Evolutionary conservation across 2,113 vertebrate species (phyloP), one percentile per base, ranked within the genome.

Genomic region (Charadrius vociferus): DNA sequence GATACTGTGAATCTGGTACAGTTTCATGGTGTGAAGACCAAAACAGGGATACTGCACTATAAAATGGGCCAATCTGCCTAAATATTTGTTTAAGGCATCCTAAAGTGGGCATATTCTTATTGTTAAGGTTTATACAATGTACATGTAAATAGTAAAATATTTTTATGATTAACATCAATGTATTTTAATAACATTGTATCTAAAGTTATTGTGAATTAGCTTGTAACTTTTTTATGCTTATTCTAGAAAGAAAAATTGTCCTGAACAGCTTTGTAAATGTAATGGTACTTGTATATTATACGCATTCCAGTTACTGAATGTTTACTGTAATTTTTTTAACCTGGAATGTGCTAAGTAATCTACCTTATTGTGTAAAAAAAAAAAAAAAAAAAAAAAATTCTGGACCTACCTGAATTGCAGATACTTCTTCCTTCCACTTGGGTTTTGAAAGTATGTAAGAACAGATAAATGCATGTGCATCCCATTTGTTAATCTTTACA

Each of bases 71-170:
- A 96, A 97, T 96, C 73, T 87, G 91, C 95, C 94, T 92, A 81
- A 81, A 92, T 89, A 81, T 65, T 93, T 34, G 30, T 94, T 95
- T 93, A 92, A 97, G 97, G 94, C 97, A 96, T 98, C 93, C 90
- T 97, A 85, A 96, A 97, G 91, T 95, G 94, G 71, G 94, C 96
- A 96, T 98, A 98, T 98, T 98, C 79, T 94, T 97, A 95, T 94
- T 97, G 89, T 97, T 97, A 96, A 97, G 95, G 94, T 98, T 98
- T 98, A 97, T 98, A 98, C 98, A 98, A 98, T 97, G 88, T 98
- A 98, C 95, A 96, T 99, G 98, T 99, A 99, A 98, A 99, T 98
- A 99, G 97, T 98, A 98, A 99, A 98, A 98, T 98, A 99, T 99
- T 99, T 99, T 99, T 99, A 99, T 99, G 98, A 99, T 98, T 98